Percentiles rank a stretch among this genome's conserved stretches.
Evolutionary conservation across 2,888 invertebrate species (phyloP).

Genomic region (Amorpha juglandis): DNA sequence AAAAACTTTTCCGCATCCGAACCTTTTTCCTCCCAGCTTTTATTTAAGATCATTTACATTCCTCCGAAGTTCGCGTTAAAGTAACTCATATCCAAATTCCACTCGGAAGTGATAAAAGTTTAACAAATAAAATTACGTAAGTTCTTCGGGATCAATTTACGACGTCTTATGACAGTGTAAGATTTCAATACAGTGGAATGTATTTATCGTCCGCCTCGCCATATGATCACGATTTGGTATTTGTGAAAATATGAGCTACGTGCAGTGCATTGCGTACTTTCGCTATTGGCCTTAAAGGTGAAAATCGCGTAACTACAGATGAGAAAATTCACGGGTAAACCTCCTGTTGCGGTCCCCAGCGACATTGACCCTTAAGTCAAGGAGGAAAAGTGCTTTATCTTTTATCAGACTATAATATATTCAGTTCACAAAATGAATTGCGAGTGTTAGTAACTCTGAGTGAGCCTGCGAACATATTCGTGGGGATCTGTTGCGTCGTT

Average conservation of each 20-base stretch:
- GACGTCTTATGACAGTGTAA: slow-evolving; percentile 73
- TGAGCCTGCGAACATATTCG: slow-evolving; percentile 83
- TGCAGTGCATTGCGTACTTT: slow-evolving; percentile 53
- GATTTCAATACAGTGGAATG: slow-evolving; percentile 77
- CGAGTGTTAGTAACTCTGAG: slow-evolving; percentile 83
- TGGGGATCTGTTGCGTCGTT: slow-evolving; percentile 80
- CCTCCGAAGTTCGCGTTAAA: slow-evolving; percentile 11
- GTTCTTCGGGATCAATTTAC: slow-evolving; percentile 66
- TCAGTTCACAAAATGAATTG: slow-evolving; percentile 84
- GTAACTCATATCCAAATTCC: slow-evolving; percentile 25
- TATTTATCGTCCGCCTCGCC: slow-evolving; percentile 73
- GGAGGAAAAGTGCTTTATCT: slow-evolving; percentile 65
- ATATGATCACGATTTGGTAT: slow-evolving; percentile 77
- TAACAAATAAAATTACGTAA: slow-evolving; percentile 62
- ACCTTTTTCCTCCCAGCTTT: neutral
- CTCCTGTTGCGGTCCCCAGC: slow-evolving; percentile 56
- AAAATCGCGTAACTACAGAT: slow-evolving; percentile 50
- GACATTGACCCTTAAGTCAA: slow-evolving; percentile 63
- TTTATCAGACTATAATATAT: slow-evolving; percentile 72
- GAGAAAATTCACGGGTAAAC: slow-evolving; percentile 65
- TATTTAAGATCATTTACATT: slow-evolving; percentile 21
- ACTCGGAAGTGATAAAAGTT: slow-evolving; percentile 52
- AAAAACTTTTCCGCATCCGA: slow-evolving; percentile 2
- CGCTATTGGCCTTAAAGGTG: slow-evolving; percentile 49
- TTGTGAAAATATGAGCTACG: slow-evolving; percentile 61